These are phyloP conservation scores for Crepidodera aurea DNA, from an alignment of 2,888 invertebrate genomes.

Conservation along the genomic window DNA sequence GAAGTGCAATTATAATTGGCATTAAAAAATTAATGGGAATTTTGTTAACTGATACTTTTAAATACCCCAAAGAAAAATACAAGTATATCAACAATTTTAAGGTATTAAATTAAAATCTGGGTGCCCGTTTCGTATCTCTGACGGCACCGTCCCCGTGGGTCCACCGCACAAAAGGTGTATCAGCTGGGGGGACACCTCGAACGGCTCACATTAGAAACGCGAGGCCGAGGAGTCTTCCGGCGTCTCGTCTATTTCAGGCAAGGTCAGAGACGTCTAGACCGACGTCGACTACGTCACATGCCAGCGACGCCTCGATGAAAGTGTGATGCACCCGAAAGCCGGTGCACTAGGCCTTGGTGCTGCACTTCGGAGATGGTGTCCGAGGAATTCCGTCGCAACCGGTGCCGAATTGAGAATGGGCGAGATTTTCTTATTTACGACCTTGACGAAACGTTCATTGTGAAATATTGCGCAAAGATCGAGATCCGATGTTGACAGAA, in stretches of 20 bases:
- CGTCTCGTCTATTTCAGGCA: constrained; percentile 58
- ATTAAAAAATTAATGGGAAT: too few relatives aligned
- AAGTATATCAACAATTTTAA: too few relatives aligned
- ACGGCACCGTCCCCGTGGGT: constrained; percentile 1
- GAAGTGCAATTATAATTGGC: too few relatives aligned
- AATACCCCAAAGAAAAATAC: too few relatives aligned
- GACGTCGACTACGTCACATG: constrained; percentile 37
- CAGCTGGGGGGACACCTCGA: constrained; percentile 44
- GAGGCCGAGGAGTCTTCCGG: constrained; percentile 57
- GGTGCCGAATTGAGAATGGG: constrained; percentile 28
- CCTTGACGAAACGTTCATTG: constrained; percentile 26
- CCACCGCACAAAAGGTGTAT: constrained; percentile 9
- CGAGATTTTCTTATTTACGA: constrained; percentile 25
- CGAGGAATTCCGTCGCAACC: constrained; percentile 27
- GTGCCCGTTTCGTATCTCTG: too few relatives aligned
- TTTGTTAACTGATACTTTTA: too few relatives aligned
- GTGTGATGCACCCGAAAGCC: constrained; percentile 40
- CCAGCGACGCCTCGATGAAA: constrained; percentile 37
- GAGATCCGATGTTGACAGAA: constrained; percentile 22
- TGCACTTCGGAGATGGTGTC: constrained; percentile 27
- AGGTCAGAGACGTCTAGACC: constrained; percentile 60
- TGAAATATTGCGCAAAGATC: constrained; percentile 27
- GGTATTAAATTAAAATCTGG: too few relatives aligned
- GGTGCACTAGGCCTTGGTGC: constrained; percentile 33
- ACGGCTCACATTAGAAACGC: constrained; percentile 37